Conservation (phyloP, 2,888 invertebrate species). For the Erpobdella octoculata region DNA sequence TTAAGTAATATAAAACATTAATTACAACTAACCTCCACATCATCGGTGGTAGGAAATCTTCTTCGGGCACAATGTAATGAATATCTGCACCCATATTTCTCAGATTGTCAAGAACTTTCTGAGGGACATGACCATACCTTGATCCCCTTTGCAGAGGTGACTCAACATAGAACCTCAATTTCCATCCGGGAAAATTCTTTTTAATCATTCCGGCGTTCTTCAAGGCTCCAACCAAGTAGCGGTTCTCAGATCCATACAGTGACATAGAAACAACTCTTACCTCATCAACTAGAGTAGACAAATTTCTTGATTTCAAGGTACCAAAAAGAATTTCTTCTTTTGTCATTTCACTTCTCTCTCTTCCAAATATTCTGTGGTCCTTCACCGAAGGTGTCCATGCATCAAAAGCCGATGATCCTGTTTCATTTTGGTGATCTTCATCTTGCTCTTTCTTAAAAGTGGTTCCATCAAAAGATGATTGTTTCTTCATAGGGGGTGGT, state of each 20-base stretch:
- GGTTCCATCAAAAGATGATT: background rate
- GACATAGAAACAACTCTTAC: conserved; percentile 34
- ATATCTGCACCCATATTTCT: conserved; percentile 33
- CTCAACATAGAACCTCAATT: conserved; percentile 36
- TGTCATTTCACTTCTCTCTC: background rate
- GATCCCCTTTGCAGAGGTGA: conserved; percentile 3
- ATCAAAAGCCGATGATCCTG: background rate
- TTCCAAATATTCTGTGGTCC: background rate
- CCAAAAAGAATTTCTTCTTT: conserved; percentile 4
- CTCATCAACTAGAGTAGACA: background rate
- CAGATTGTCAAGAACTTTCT: conserved; percentile 30
- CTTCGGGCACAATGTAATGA: conserved; percentile 32
- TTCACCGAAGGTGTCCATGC: background rate
- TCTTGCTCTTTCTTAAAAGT: background rate
- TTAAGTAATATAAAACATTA: no score
- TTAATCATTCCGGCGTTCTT: conserved; percentile 35
- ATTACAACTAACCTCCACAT: conserved; percentile 35
- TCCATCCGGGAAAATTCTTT: conserved; percentile 38
- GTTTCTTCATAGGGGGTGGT: background rate
- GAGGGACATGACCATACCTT: conserved; percentile 32
- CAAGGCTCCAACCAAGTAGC: conserved; percentile 36
- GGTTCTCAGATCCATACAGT: conserved; percentile 30
- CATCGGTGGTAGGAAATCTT: conserved; percentile 37
- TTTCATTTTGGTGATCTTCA: background rate
- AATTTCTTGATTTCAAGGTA: background rate